phyloP scores from a whole-genome alignment of 2,797 vertebrate genomes.

The Neosilurus hyrtlii region DNA sequence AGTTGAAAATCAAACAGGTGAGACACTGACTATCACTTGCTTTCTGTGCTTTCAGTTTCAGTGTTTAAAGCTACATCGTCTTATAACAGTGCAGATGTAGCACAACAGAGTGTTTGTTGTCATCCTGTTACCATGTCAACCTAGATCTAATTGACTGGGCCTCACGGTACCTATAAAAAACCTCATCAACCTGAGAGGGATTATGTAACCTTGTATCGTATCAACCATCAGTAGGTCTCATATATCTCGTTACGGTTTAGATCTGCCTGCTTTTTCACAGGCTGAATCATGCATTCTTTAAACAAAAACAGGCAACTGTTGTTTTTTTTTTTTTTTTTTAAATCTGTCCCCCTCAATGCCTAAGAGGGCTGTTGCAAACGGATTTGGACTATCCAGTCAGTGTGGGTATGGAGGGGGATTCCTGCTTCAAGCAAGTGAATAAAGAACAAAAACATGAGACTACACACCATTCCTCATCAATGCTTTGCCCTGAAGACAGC shows the following conservation, averaged over 20 bases:
- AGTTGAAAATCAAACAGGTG: constrained; percentile 72
- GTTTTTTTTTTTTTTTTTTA: constrained; percentile 16
- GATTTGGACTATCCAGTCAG: constrained; percentile 44
- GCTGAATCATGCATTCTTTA: constrained; percentile 55
- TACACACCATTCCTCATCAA: constrained; percentile 41
- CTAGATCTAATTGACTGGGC: constrained; percentile 39
- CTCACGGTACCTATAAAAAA: constrained; percentile 47
- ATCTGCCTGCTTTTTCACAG: constrained; percentile 53
- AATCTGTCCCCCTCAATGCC: constrained; percentile 46
- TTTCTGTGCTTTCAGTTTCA: background rate
- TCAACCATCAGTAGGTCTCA: constrained; percentile 47
- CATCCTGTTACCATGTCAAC: constrained; percentile 32
- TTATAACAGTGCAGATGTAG: background rate
- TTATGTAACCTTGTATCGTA: constrained; percentile 52
- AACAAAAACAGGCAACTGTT: constrained; percentile 52
- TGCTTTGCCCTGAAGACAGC: constrained; percentile 43
- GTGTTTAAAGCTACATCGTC: background rate
- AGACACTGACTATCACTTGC: background rate
- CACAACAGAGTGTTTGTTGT: constrained; percentile 21
- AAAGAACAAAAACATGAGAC: constrained; percentile 41
- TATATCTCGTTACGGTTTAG: constrained; percentile 57
- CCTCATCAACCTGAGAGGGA: constrained; percentile 43
- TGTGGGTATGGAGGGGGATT: constrained; percentile 23
- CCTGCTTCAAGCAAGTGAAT: constrained; percentile 34
- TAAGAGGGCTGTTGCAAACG: constrained; percentile 49